Evolutionary conservation across 2,113 vertebrate genomes (phyloP).

Genomic region (Eclectus roratus): DNA sequence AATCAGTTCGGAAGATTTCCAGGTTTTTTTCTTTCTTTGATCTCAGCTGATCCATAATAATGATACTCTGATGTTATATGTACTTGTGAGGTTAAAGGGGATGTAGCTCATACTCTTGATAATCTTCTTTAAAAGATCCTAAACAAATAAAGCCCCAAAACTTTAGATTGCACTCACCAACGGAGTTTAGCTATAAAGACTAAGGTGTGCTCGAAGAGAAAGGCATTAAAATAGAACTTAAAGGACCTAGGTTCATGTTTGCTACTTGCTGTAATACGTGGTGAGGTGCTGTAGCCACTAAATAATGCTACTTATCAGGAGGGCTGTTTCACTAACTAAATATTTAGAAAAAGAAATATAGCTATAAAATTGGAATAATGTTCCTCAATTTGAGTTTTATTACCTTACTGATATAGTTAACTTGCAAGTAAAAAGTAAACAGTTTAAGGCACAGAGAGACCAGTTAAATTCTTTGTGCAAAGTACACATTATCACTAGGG

Average conservation of each 20-base stretch:
- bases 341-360: rapidly evolving
- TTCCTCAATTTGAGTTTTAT: background rate
- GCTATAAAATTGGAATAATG: background rate
- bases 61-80: background rate
- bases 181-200: background rate
- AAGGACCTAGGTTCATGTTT: background rate
- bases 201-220: background rate
- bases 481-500: slow-evolving; percentile 6
- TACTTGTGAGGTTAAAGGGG: background rate
- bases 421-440: slow-evolving; percentile 15
- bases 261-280: background rate
- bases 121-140: background rate
- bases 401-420: background rate
- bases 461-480: background rate
- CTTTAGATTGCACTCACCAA: background rate
- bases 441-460: slow-evolving; percentile 13
- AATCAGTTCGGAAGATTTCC: background rate
- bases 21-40: background rate
- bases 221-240: background rate
- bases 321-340: background rate
- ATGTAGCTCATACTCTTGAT: background rate
- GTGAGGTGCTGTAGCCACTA: background rate
- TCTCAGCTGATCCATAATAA: background rate
- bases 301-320: background rate
- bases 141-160: background rate